Evolutionary conservation across 2,113 vertebrate species (phyloP).

Genomic region (Paralichthys olivaceus): DNA sequence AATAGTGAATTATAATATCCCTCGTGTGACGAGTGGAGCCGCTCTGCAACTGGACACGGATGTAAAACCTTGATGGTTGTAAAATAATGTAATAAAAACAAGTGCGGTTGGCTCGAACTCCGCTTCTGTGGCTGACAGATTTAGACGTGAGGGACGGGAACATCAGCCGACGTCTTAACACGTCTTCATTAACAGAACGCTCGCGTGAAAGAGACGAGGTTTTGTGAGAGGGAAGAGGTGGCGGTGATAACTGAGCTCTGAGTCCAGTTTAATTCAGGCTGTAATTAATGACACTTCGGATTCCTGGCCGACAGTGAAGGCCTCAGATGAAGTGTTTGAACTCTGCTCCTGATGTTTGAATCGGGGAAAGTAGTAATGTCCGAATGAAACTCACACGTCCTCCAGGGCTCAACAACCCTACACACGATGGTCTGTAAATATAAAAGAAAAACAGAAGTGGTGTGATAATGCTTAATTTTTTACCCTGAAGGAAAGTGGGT

Average conservation of each 20-base stretch:
- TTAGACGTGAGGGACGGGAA: slow-evolving; percentile 50
- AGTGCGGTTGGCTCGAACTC: slow-evolving; percentile 11
- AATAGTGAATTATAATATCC: slow-evolving; percentile 39
- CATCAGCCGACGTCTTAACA: slow-evolving; percentile 31
- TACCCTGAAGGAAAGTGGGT: no score
- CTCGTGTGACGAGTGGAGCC: slow-evolving; percentile 14
- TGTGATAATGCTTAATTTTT: no score
- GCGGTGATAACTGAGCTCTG: neutral
- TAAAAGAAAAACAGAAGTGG: no score
- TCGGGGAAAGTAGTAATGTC: no score
- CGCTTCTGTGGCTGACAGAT: slow-evolving; percentile 43
- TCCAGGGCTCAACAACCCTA: no score
- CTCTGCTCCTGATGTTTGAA: no score
- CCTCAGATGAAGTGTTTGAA: neutral
- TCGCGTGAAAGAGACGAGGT: neutral
- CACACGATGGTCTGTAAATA: no score
- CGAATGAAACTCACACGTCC: no score
- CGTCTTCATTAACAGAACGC: slow-evolving; percentile 54
- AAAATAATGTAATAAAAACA: slow-evolving; percentile 50
- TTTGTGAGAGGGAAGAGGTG: neutral
- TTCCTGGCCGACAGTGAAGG: slow-evolving; percentile 12
- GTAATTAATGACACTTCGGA: neutral
- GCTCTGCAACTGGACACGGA: slow-evolving; percentile 56
- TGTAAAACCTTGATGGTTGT: slow-evolving; percentile 43
- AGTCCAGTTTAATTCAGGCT: neutral